A percentile compares a stretch with the other conserved stretches of the same genome.
Evolutionary conservation across 2,797 vertebrate genomes (phyloP).

Genomic region (Kryptopterus vitreolus): DNA sequence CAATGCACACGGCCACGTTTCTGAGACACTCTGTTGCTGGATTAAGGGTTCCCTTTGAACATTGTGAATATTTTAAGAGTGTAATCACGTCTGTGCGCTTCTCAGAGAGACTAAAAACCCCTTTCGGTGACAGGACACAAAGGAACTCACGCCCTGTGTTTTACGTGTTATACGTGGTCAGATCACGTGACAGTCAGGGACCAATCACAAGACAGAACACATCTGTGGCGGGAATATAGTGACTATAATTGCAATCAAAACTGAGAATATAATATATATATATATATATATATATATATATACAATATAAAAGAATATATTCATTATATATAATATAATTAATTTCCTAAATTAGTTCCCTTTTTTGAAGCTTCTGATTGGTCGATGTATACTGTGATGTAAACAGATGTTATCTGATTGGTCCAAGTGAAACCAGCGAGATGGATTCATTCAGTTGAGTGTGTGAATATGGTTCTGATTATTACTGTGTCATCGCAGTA

Average conservation of each 20-base stretch:
- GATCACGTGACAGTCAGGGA: neutral
- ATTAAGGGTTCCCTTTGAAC: neutral
- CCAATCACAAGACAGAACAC: neutral
- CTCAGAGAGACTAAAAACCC: neutral
- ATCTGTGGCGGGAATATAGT: too few relatives aligned
- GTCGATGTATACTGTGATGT: too few relatives aligned
- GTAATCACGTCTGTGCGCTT: neutral
- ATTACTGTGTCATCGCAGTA: neutral
- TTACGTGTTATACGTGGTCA: neutral
- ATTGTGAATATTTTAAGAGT: neutral
- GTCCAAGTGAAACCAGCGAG: neutral
- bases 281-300: too few relatives aligned
- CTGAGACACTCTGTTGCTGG: neutral
- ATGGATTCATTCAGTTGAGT: neutral
- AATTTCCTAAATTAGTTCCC: too few relatives aligned
- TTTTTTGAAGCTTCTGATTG: neutral
- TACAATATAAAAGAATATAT: too few relatives aligned
- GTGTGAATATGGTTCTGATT: neutral
- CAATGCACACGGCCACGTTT: too few relatives aligned
- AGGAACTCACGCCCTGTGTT: neutral
- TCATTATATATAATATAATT: too few relatives aligned
- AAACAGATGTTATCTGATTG: neutral
- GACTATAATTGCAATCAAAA: too few relatives aligned
- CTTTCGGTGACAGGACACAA: neutral
- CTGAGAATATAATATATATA: too few relatives aligned